Conservation (phyloP, 1,140 invertebrate species). For the Atta colombica region DNA sequence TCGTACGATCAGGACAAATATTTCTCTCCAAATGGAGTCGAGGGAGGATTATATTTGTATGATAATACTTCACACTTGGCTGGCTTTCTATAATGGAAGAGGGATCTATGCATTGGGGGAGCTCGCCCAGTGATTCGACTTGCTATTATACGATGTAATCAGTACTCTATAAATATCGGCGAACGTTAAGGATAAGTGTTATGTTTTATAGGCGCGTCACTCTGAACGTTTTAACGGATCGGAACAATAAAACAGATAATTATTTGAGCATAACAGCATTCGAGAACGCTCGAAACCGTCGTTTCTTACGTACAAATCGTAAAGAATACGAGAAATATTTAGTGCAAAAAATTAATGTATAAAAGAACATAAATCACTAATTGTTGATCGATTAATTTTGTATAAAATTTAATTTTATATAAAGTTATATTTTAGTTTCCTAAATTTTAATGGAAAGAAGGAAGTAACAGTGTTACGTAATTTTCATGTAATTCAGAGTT, state of each 20-base stretch:
- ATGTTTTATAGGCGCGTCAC: constrained; percentile 46
- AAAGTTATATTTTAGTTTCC: neutral
- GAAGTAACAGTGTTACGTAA: neutral
- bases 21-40: constrained; percentile 61
- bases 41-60: constrained; percentile 76
- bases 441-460: neutral
- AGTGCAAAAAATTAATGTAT: neutral
- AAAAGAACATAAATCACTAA: neutral
- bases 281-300: neutral
- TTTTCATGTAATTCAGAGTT: constrained; percentile 62
- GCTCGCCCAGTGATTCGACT: constrained; percentile 67
- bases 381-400: neutral
- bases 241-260: constrained; percentile 12
- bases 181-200: constrained; percentile 46
- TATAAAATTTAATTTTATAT: neutral
- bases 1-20: constrained; percentile 74
- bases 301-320: neutral
- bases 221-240: constrained; percentile 38
- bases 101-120: constrained; percentile 56
- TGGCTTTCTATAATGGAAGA: constrained; percentile 61
- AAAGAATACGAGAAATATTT: neutral
- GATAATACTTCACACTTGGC: constrained; percentile 73
- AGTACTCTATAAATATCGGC: constrained; percentile 74
- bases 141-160: constrained; percentile 75
- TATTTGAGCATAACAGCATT: neutral